phyloP scores from a whole-genome alignment of 2,113 vertebrate genomes.

The Lophura nycthemera region DNA sequence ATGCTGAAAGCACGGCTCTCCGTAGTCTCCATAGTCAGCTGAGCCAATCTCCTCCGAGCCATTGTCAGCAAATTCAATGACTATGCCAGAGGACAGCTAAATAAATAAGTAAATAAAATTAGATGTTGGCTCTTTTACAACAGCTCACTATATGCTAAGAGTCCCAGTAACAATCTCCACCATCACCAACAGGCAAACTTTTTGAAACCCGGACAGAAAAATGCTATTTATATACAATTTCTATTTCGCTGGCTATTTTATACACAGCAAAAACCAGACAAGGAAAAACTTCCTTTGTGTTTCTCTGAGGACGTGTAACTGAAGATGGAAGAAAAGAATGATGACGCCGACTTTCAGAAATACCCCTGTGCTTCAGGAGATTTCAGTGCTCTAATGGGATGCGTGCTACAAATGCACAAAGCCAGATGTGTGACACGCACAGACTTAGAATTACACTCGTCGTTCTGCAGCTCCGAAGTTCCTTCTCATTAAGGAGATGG shows the following conservation, averaged over 20 bases:
- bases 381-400: not conserved
- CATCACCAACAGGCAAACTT: not conserved
- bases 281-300: not conserved
- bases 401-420: not conserved
- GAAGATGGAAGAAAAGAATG: not conserved
- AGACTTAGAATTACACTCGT: not conserved
- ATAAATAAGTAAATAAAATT: slow-evolving; percentile 7
- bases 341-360: not conserved
- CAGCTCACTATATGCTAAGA: not conserved
- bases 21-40: slow-evolving; percentile 77
- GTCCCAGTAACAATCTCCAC: not conserved
- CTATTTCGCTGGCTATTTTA: not conserved
- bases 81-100: slow-evolving; percentile 70
- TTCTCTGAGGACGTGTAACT: not conserved
- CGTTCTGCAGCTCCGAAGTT: not conserved
- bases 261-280: not conserved
- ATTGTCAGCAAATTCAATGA: slow-evolving; percentile 78
- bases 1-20: slow-evolving; percentile 79
- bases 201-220: not conserved
- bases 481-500: not conserved
- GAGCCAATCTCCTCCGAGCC: slow-evolving; percentile 75
- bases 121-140: not conserved
- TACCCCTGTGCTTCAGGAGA: not conserved
- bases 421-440: not conserved
- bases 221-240: no score